Conservation (phyloP, 2,113 vertebrate species). For the Eulemur rufifrons region DNA sequence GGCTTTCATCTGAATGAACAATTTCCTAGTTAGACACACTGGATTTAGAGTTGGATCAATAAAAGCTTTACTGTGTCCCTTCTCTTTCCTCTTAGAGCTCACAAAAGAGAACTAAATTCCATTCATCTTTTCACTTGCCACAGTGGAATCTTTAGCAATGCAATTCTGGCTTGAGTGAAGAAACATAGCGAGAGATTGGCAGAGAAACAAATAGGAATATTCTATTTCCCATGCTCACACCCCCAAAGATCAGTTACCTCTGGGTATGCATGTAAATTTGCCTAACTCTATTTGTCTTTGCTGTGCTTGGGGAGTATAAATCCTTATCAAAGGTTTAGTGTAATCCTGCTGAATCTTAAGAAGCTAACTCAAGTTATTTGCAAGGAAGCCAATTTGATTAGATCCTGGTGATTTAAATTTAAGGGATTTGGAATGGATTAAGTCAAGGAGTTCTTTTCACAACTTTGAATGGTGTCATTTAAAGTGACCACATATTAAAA, state of each 20-base stretch:
- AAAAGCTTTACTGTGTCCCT: conserved; percentile 88
- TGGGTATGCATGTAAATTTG: conserved; percentile 81
- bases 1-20: conserved; percentile 88
- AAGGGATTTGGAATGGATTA: conserved; percentile 63
- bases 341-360: conserved; percentile 75
- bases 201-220: conserved; percentile 83
- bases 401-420: conserved; percentile 68
- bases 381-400: conserved; percentile 61
- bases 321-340: conserved; percentile 73
- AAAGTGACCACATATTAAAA: conserved; percentile 5
- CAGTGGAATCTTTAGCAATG: conserved; percentile 85
- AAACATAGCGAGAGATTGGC: conserved; percentile 85
- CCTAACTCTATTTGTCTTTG: conserved; percentile 75
- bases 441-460: conserved; percentile 45
- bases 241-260: conserved; percentile 74
- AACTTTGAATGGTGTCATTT: conserved; percentile 39
- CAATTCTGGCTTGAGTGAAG: conserved; percentile 81
- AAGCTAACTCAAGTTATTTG: conserved; percentile 74
- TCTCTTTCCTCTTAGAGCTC: conserved; percentile 85
- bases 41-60: conserved; percentile 88
- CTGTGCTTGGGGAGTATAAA: conserved; percentile 66
- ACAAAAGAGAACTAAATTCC: conserved; percentile 87
- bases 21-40: conserved; percentile 89
- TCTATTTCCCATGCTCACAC: conserved; percentile 80
- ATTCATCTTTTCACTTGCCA: conserved; percentile 87